Evolutionary conservation across 1,140 invertebrate genomes (phyloP).

Genomic region (Ruditapes philippinarum): DNA sequence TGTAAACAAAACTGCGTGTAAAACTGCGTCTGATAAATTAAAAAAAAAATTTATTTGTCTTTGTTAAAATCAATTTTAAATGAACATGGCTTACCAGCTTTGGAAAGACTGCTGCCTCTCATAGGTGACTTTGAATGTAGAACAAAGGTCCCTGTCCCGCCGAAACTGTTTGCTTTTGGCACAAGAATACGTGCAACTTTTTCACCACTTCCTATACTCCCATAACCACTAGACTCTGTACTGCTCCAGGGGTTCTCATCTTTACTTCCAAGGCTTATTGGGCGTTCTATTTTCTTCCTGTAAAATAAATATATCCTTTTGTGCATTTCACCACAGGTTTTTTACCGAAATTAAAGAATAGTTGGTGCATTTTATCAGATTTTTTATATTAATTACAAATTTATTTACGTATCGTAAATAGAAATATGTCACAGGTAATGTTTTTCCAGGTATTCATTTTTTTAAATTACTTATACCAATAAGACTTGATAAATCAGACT

Average conservation of each 20-base stretch:
- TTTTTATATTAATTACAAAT: too few species aligned
- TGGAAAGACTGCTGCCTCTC: constrained; percentile 57
- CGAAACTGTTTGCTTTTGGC: constrained; percentile 64
- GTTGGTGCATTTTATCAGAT: too few species aligned
- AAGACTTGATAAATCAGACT: too few species aligned
- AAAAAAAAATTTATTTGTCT: too few species aligned
- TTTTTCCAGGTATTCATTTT: too few species aligned
- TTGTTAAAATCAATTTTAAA: too few species aligned
- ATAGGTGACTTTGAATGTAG: constrained; percentile 44
- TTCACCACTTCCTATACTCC: constrained; percentile 14
- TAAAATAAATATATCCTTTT: not conserved
- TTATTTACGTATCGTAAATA: too few species aligned
- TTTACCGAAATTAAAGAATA: too few species aligned
- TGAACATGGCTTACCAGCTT: constrained; percentile 61
- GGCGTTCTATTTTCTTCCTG: constrained; percentile 45
- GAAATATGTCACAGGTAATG: too few species aligned
- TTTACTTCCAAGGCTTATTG: constrained; percentile 21
- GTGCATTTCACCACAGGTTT: too few species aligned
- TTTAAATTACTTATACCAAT: too few species aligned
- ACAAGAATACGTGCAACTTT: constrained; percentile 28
- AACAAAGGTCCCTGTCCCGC: constrained; percentile 46
- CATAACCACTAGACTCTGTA: constrained; percentile 34
- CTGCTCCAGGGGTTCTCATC: constrained; percentile 44
- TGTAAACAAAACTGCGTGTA: not conserved
- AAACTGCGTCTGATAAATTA: not conserved